A percentile compares a stretch with the other conserved stretches of the same genome.
Evolutionary conservation across 2,113 vertebrate genomes (phyloP).

Genomic region (Notarius lentiginosus): DNA sequence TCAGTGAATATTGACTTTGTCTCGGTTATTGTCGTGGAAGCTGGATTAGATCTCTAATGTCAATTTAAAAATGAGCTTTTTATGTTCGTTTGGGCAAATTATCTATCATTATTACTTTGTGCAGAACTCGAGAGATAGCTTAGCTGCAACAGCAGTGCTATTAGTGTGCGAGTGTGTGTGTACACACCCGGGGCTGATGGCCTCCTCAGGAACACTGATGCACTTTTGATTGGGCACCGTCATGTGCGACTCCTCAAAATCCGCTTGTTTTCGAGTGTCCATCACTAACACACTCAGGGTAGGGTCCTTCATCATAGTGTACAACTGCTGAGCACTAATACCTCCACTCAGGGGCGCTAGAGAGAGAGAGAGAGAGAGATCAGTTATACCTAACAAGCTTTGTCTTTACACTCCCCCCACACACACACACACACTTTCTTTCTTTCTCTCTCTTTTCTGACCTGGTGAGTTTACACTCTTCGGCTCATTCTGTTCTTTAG

Average conservation of each 20-base stretch:
- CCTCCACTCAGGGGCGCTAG: constrained; percentile 70
- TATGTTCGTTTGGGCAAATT: too few relatives aligned
- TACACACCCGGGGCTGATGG: constrained; percentile 84
- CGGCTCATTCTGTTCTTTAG: constrained; percentile 79
- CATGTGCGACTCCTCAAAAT: constrained; percentile 90
- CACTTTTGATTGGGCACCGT: constrained; percentile 71
- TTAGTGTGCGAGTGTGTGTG: constrained; percentile 12
- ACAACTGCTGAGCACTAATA: constrained; percentile 87
- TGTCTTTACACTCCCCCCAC: background rate
- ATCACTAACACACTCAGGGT: constrained; percentile 84
- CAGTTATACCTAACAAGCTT: background rate
- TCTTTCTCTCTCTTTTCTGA: constrained; percentile 57
- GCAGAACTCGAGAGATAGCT: background rate
- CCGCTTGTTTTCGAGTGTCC: constrained; percentile 82
- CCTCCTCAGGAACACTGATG: constrained; percentile 90
- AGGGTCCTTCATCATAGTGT: constrained; percentile 86
- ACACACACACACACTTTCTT: background rate
- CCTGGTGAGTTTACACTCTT: constrained; percentile 76
- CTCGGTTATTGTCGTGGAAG: too few relatives aligned
- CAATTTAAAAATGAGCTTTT: too few relatives aligned
- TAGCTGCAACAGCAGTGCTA: background rate
- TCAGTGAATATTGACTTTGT: too few relatives aligned
- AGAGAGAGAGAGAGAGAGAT: background rate
- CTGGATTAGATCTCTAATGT: too few relatives aligned
- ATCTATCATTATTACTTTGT: background rate